phyloP scores from a whole-genome alignment of 1,140 invertebrate species.

The Sminthurides bifidus region DNA sequence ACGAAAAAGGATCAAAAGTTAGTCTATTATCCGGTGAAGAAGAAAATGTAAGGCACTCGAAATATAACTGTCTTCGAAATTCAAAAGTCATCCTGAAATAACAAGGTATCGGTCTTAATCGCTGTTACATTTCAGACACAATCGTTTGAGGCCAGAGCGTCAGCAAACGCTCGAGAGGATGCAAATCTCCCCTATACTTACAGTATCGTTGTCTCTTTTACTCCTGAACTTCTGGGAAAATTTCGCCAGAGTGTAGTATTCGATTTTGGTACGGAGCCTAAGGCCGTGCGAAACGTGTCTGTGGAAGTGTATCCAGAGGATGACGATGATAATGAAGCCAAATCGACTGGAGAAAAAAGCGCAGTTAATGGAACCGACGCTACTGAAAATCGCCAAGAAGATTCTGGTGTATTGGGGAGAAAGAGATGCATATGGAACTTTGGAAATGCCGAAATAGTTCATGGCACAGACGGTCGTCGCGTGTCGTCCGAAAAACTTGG shows the following conservation, averaged over 20 bases:
- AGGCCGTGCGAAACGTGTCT: conserved; percentile 57
- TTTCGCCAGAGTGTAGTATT: conserved; percentile 68
- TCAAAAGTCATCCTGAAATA: too few species aligned
- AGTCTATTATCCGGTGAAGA: conserved; percentile 10
- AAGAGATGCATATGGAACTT: conserved; percentile 27
- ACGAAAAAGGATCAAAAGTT: conserved; percentile 5
- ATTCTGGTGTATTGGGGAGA: not conserved
- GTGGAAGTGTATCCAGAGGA: conserved; percentile 63
- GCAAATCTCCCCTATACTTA: conserved; percentile 42
- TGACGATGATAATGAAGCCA: conserved; percentile 41
- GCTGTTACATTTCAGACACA: conserved; percentile 3
- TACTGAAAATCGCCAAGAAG: not conserved
- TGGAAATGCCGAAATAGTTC: conserved; percentile 30
- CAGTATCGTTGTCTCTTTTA: conserved; percentile 55
- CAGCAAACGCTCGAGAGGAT: conserved; percentile 36
- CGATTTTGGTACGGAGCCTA: conserved; percentile 59
- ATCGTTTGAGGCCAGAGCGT: conserved; percentile 19
- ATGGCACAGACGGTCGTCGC: conserved; percentile 13
- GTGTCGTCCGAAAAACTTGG: conserved; percentile 24
- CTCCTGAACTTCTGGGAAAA: conserved; percentile 62
- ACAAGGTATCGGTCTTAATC: too few species aligned
- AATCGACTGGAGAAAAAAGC: not conserved
- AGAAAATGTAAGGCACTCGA: not conserved
- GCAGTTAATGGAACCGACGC: conserved; percentile 6
- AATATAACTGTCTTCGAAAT: too few species aligned